Base-by-base conservation (phyloP, 2,113 vertebrate species). In the Maccullochella peelii region DNA sequence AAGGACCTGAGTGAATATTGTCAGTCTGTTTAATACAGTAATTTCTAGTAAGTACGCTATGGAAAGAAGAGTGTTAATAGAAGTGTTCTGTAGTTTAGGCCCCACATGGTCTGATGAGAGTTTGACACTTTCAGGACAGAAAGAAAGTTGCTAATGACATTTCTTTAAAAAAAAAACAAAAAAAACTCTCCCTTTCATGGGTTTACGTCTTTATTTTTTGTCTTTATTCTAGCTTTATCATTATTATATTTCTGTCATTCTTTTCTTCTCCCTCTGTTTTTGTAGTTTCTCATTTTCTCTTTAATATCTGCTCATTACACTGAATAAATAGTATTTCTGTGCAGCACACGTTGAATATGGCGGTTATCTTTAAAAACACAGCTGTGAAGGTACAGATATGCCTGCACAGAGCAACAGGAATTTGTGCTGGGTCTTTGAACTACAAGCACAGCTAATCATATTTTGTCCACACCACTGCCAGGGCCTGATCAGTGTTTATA, bases 281-380 rank as follows among this genome's bases (percentile, higher is more conserved):
- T 12, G n/a, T 68, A 36, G 81, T 81, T 79, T 89, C 89, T 89
- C 84, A 79, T 94, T 93, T 84, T 74, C 84, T 80, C 86, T 93
- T 88, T 85, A 88, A 90, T 94, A 91, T 93, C 88, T 91, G 72
- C 87, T 94, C 92, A 94, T 94, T 93, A 92, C 76, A 88, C 65
- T 82, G 86, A 89, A 88, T 91, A 89, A 91, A 94, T 87, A 84
- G 86, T 78, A 44, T 89, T 91, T 88, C 67, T 40, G 62, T 74
- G 84, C 79, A 12, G 74, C 58, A 54, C 42, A 44, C 54, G 47
- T 78, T 87, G 82, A 93, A 91, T 90, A 72, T 82, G 79, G 79
- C 38, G 18, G 85, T 88, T 94, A 95, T 95, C 95, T 94, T 83
- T 88, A 93, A 95, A 93, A 87, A 85, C 82, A 82, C 94, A 95